These are phyloP conservation scores for Amblyopsis hoosieri DNA, from an alignment of 2,797 vertebrate species.

Conservation along the genomic window DNA sequence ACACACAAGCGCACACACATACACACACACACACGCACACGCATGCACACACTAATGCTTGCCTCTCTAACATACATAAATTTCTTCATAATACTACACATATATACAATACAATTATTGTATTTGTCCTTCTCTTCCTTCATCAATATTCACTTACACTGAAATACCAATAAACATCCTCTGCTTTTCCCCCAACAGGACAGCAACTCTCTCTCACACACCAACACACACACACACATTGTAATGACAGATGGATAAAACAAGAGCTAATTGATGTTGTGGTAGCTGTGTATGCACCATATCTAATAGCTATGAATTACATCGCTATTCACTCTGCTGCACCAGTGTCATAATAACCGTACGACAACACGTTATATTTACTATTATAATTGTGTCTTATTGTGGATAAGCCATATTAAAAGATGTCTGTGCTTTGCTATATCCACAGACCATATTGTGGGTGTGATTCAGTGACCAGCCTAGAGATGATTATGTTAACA, in stretches of 20 bases:
- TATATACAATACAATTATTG: too few relatives aligned
- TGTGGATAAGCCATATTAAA: constrained; percentile 50
- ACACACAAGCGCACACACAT: too few relatives aligned
- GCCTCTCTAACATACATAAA: not conserved
- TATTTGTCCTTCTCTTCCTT: not conserved
- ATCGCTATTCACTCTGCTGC: constrained; percentile 58
- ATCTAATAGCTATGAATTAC: constrained; percentile 68
- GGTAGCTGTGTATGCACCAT: constrained; percentile 44
- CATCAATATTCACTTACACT: constrained; percentile 5
- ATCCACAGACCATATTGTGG: constrained; percentile 61
- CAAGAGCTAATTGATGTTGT: constrained; percentile 41
- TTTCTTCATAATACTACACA: not conserved
- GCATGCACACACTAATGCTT: not conserved
- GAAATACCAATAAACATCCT: constrained; percentile 24
- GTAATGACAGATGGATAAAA: constrained; percentile 22
- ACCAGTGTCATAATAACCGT: not conserved
- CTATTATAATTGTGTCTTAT: constrained; percentile 21
- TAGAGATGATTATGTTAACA: constrained; percentile 52
- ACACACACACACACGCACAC: not conserved
- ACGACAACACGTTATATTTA: constrained; percentile 41
- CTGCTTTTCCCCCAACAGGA: constrained; percentile 36
- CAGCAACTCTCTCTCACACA: constrained; percentile 59
- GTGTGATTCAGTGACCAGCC: constrained; percentile 32
- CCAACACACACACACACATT: too few relatives aligned
- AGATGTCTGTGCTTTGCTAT: constrained; percentile 60